Percentiles rank a stretch among this genome's conserved stretches.
These are phyloP conservation scores for Horisme vitalbata DNA, from an alignment of 2,888 invertebrate species.

Conservation along the genomic window DNA sequence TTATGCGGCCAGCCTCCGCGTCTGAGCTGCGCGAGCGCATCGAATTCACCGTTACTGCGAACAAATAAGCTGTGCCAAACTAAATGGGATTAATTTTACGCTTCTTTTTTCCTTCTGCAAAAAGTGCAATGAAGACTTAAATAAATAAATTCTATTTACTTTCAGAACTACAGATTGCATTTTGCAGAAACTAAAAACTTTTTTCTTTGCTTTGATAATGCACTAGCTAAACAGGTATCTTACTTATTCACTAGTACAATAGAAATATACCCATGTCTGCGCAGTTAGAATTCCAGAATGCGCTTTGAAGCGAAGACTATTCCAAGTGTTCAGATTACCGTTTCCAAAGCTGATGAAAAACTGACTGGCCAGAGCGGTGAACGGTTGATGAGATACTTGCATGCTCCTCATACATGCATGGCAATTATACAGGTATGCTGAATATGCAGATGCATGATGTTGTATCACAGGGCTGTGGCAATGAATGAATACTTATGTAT, in stretches of 20 bases:
- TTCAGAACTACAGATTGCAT: too few species aligned
- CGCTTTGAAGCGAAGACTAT: constrained; percentile 30
- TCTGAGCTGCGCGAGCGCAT: constrained; percentile 40
- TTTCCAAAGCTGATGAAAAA: constrained; percentile 31
- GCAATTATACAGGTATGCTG: constrained; percentile 44
- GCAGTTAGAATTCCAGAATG: constrained; percentile 8
- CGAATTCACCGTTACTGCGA: constrained; percentile 44
- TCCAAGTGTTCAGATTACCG: constrained; percentile 34
- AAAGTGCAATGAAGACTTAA: background rate
- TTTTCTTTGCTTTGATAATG: too few species aligned
- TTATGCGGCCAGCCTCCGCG: constrained; percentile 23
- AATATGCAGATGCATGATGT: constrained; percentile 33
- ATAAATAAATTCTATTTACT: too few species aligned
- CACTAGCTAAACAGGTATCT: too few species aligned
- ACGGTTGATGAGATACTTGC: constrained; percentile 19
- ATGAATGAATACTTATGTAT: constrained; percentile 5
- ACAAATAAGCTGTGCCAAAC: constrained; percentile 27
- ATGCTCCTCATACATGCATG: constrained; percentile 21
- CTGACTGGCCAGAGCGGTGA: constrained; percentile 22
- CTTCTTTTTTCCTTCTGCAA: background rate
- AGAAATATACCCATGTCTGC: background rate
- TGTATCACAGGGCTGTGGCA: constrained; percentile 33
- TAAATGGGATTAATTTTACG: constrained; percentile 13
- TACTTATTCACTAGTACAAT: background rate
- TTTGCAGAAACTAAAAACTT: too few species aligned